Evolutionary conservation across 1,140 invertebrate species (phyloP).

Genomic region (Marisa cornuarietis): DNA sequence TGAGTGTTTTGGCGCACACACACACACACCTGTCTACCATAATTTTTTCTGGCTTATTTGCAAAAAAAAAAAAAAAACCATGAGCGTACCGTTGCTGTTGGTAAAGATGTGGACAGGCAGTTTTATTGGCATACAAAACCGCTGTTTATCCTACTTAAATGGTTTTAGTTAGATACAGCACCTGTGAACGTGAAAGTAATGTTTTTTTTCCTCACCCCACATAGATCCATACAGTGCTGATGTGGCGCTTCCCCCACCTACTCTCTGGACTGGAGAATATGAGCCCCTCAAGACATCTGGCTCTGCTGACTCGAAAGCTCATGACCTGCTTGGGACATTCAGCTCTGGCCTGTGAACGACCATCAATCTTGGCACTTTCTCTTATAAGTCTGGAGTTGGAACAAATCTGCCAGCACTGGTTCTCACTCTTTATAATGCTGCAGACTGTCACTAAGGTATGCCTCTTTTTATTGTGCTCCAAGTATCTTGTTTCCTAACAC

Average conservation of each 20-base stretch:
- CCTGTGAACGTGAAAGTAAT: too few relatives aligned
- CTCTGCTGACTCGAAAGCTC: slow-evolving; percentile 53
- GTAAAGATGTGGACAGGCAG: too few relatives aligned
- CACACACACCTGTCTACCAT: not conserved
- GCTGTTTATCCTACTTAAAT: too few relatives aligned
- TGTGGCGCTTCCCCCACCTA: slow-evolving; percentile 61
- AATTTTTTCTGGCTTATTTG: not conserved
- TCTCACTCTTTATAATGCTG: slow-evolving; percentile 51
- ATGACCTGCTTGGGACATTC: slow-evolving; percentile 52
- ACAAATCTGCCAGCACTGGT: slow-evolving; percentile 53
- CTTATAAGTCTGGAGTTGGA: slow-evolving; percentile 62
- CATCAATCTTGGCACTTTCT: slow-evolving; percentile 55
- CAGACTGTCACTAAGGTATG: slow-evolving; percentile 59
- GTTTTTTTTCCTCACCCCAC: slow-evolving; percentile 4
- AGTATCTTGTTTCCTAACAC: not conserved
- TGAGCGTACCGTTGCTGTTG: too few relatives aligned
- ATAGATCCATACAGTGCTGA: slow-evolving; percentile 62
- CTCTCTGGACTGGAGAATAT: slow-evolving; percentile 54
- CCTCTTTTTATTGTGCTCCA: not conserved
- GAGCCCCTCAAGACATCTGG: slow-evolving; percentile 60
- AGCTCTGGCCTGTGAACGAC: slow-evolving; percentile 46
- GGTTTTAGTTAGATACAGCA: too few relatives aligned
- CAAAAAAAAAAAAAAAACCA: not conserved
- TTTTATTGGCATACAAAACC: too few relatives aligned
- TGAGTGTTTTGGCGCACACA: slow-evolving; percentile 43